Percentiles rank a stretch among this genome's conserved stretches.
Evolutionary conservation across 2,888 invertebrate genomes (phyloP).

Genomic region (Notodonta ziczac): DNA sequence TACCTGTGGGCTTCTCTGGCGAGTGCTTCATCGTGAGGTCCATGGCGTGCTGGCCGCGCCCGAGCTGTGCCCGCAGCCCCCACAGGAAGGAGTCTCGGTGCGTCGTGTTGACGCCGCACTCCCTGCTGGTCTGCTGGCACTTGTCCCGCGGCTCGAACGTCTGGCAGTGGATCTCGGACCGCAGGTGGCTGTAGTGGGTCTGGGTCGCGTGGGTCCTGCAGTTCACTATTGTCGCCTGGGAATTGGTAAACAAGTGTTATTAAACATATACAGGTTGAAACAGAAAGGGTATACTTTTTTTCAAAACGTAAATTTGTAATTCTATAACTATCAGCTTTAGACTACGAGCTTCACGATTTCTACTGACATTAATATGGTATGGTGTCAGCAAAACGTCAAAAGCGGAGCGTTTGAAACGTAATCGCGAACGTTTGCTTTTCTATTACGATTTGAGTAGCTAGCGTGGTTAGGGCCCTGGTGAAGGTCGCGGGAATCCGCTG

Average conservation of each 20-base stretch:
- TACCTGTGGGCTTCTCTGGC: slow-evolving; percentile 50
- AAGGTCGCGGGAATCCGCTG: too few species aligned
- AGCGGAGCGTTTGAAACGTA: too few species aligned
- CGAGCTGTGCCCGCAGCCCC: slow-evolving; percentile 83
- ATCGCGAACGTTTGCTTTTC: too few species aligned
- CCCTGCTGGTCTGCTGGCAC: slow-evolving; percentile 63
- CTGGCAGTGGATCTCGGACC: slow-evolving; percentile 86
- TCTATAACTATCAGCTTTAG: too few species aligned
- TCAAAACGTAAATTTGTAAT: too few species aligned
- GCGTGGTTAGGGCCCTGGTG: too few species aligned
- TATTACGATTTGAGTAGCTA: too few species aligned
- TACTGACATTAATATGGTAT: too few species aligned
- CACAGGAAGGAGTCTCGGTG: slow-evolving; percentile 70
- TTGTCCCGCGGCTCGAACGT: slow-evolving; percentile 78
- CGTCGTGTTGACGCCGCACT: slow-evolving; percentile 57
- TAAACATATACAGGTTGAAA: too few species aligned
- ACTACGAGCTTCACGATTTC: too few species aligned
- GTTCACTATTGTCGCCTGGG: slow-evolving; percentile 86
- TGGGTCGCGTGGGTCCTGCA: slow-evolving; percentile 88
- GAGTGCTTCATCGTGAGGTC: slow-evolving; percentile 44
- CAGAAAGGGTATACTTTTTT: too few species aligned
- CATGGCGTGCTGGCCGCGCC: slow-evolving; percentile 83
- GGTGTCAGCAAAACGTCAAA: too few species aligned
- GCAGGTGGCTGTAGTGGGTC: slow-evolving; percentile 87
- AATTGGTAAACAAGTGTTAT: slow-evolving; percentile 4